phyloP scores from a whole-genome alignment of 2,888 invertebrate species.

The Sepioteuthis lessoniana region DNA sequence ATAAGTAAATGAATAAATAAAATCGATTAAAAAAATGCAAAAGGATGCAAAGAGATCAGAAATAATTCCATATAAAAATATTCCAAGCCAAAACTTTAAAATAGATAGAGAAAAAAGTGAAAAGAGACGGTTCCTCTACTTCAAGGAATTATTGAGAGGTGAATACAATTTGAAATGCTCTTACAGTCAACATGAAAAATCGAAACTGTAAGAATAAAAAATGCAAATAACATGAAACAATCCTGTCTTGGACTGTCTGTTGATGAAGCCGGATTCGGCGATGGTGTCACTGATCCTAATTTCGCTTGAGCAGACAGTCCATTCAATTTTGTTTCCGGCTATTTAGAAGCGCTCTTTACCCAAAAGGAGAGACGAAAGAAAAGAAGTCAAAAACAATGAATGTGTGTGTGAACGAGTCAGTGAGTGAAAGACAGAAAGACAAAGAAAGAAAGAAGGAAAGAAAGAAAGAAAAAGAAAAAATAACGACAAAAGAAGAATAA shows the following conservation, averaged over 20 bases:
- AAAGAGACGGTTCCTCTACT: background rate
- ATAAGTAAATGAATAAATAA: no score
- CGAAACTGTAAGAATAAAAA: background rate
- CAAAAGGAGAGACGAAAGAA: background rate
- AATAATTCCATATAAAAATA: background rate
- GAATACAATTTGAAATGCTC: slow-evolving; percentile 3
- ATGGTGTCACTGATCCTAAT: background rate
- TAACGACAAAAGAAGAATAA: background rate
- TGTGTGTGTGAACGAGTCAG: background rate
- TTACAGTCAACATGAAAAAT: background rate
- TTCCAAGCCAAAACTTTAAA: background rate
- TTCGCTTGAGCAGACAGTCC: background rate
- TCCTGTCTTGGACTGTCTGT: background rate
- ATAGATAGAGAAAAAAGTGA: background rate
- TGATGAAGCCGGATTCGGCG: background rate
- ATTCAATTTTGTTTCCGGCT: background rate
- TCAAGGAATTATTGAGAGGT: background rate
- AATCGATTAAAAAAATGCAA: no score
- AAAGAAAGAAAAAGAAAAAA: background rate
- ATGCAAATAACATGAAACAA: background rate
- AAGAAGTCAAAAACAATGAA: no score
- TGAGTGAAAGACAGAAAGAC: no score
- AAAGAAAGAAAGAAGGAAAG: background rate
- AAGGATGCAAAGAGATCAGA: no score
- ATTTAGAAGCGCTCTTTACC: background rate